phyloP scores from a whole-genome alignment of 2,888 invertebrate species.

The Malacosoma neustria region DNA sequence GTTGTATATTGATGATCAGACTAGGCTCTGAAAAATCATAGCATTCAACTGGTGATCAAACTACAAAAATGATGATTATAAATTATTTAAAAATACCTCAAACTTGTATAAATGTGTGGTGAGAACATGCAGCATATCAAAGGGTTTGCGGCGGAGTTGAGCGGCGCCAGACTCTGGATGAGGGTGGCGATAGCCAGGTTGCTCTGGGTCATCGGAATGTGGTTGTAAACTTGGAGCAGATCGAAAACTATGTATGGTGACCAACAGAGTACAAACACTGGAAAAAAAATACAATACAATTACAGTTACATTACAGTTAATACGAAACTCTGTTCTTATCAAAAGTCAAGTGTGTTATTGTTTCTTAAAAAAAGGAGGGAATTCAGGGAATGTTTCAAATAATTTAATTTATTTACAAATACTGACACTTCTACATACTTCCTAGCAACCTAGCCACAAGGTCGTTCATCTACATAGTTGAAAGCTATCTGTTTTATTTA shows the following conservation, averaged over 20 bases:
- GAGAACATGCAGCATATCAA: slow-evolving; percentile 96
- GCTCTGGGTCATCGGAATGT: slow-evolving; percentile 85
- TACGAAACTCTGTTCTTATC: neutral
- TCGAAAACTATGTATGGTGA: slow-evolving; percentile 96
- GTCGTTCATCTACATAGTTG: too few species aligned
- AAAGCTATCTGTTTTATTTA: too few species aligned
- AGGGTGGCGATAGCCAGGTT: slow-evolving; percentile 90
- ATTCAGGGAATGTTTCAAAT: slow-evolving; percentile 5
- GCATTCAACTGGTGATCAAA: too few species aligned
- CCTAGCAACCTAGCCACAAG: too few species aligned
- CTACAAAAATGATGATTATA: too few species aligned
- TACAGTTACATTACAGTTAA: neutral
- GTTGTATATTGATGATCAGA: too few species aligned
- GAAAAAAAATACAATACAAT: slow-evolving; percentile 10
- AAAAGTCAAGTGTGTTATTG: too few species aligned
- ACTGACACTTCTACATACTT: too few species aligned
- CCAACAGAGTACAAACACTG: slow-evolving; percentile 96
- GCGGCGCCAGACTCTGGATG: slow-evolving; percentile 91
- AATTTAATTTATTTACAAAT: slow-evolving; percentile 3
- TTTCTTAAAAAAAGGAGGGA: too few species aligned
- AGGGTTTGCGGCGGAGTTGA: slow-evolving; percentile 96
- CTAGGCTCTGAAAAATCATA: too few species aligned
- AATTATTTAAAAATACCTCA: slow-evolving; percentile 89
- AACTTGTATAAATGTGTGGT: slow-evolving; percentile 88
- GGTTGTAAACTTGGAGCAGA: slow-evolving; percentile 89